Evolutionary conservation across 2,113 vertebrate genomes (phyloP), one percentile per base, ranked within the genome.

Genomic region (Rhinolophus ferrumequinum): DNA sequence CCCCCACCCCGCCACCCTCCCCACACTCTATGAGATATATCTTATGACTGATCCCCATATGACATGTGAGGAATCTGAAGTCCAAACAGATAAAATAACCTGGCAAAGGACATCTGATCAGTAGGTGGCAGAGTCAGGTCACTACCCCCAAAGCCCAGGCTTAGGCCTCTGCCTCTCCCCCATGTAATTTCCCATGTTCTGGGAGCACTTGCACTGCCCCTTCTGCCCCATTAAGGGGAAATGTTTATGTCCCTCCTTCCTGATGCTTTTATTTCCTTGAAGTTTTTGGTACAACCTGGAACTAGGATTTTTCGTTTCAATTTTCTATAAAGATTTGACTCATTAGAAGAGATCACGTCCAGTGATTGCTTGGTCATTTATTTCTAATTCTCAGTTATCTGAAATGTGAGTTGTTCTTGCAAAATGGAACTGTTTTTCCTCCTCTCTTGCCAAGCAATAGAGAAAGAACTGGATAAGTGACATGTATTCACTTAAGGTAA

Each of bases 381-480:
- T 92, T 92, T 90, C 35, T 72, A 67, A 92, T 89, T 88, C 41
- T 33, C 81, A 60, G 56, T 81, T 64, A 67, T 67, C 35, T 86
- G 62, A 89, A 90, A 24, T 18, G 44, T 13, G 86, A 91, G 28
- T 44, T 91, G 24, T 38, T 35, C 19, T 66, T 89, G 13, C n/a
- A 47, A 26, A 89, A 16, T 73, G 8, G 18, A 70, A 47, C 64
- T 72, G 2, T 47, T 88, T 87, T 50, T 64, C 16, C 50, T 92
- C 38, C 19, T 38, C 33, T 86, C 26, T 89, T 80, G 75, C 41
- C 81, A 82, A 89, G 35, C 26, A 89, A 44, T 14, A 83, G 44
- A 89, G 47, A 90, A 88, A 96, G 50, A 95, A 93, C 10, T 93
- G 80, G 35, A 76, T 72, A 44, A 87, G 64, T 80, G 64, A 62